These are phyloP conservation scores for Sepioteuthis lessoniana DNA, from an alignment of 2,888 invertebrate species.

Conservation along the genomic window DNA sequence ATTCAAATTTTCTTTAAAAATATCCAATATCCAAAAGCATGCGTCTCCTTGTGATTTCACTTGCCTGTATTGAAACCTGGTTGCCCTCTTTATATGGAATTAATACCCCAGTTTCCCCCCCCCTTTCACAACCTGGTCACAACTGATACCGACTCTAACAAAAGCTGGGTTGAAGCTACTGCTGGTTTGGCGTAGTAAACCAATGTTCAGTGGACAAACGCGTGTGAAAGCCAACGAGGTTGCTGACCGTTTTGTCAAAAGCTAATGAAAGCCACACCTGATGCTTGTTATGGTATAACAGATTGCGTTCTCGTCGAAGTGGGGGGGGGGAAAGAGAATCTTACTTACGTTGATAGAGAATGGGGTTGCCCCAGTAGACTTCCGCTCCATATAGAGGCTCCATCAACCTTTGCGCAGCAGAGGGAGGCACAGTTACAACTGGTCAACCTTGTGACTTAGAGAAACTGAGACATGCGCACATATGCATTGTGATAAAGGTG, in stretches of 20 bases:
- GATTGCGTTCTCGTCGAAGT: neutral
- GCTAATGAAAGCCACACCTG: neutral
- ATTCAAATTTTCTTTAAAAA: too few species aligned
- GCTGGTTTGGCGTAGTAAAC: too few species aligned
- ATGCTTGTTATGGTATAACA: neutral
- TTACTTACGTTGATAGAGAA: conserved; percentile 9
- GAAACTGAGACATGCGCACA: neutral
- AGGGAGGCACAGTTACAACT: neutral
- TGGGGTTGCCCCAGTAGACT: conserved; percentile 4
- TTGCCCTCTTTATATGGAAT: too few species aligned
- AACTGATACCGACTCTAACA: too few species aligned
- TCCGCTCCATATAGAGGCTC: neutral
- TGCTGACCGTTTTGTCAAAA: neutral
- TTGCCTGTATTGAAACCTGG: too few species aligned
- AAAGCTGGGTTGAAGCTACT: too few species aligned
- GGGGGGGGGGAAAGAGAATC: neutral
- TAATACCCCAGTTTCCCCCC: too few species aligned
- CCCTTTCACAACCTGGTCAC: too few species aligned
- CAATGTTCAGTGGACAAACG: too few species aligned
- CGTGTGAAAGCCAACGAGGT: neutral
- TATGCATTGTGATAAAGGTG: neutral
- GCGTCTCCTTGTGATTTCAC: too few species aligned
- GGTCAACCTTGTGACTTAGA: neutral
- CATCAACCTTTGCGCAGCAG: conserved; percentile 9
- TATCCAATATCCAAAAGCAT: too few species aligned